A percentile compares a stretch with the other conserved stretches of the same genome.
phyloP scores from a whole-genome alignment of 2,797 vertebrate genomes.

The Falco novaeseelandiae region DNA sequence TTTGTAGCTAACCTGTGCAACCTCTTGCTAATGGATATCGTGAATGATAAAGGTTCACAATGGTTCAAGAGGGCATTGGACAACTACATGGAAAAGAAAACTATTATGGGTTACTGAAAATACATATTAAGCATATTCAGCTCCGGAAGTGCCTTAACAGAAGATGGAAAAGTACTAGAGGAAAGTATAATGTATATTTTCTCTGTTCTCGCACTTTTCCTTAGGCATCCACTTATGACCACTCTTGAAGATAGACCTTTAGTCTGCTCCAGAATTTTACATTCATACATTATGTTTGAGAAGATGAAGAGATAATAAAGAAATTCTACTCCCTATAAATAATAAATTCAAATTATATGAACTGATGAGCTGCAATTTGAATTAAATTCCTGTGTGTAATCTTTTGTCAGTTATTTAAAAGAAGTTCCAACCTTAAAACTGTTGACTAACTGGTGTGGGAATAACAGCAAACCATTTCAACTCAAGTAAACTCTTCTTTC shows the following conservation, averaged over 20 bases:
- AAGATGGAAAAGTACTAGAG: neutral
- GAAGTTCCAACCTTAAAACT: neutral
- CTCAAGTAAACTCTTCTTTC: neutral
- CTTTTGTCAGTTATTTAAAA: neutral
- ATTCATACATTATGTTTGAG: neutral
- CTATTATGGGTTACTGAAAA: neutral
- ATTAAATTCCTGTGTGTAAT: neutral
- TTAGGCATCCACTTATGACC: neutral
- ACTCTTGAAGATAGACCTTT: neutral
- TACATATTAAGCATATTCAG: neutral
- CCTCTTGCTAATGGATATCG: neutral
- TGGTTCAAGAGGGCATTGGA: neutral
- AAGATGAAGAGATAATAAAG: neutral
- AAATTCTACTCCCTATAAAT: neutral
- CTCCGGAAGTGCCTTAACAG: neutral
- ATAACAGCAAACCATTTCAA: neutral
- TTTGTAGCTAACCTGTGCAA: neutral
- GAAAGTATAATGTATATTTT: neutral
- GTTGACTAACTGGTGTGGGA: neutral
- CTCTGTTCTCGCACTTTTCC: neutral
- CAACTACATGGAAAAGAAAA: neutral
- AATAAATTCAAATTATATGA: neutral
- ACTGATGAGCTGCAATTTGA: neutral
- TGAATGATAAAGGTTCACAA: neutral
- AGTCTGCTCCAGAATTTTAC: neutral